Conservation (phyloP, 2,797 vertebrate species). For the Liparis tanakae region DNA sequence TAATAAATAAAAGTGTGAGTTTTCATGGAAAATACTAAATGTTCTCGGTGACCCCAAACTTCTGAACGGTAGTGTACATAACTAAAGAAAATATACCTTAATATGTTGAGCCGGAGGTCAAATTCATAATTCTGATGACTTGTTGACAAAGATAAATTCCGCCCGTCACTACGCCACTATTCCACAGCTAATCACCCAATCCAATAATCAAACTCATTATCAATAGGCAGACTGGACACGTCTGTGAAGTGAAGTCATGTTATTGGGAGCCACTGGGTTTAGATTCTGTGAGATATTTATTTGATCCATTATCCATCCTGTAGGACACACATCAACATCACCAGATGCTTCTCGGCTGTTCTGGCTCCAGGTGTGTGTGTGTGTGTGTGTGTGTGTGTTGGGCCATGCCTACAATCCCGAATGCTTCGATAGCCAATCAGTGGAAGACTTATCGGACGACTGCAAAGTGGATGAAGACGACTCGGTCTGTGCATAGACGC, state of each 20-base stretch:
- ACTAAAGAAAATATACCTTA: no score
- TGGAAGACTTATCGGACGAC: background rate
- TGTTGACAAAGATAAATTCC: background rate
- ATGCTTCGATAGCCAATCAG: background rate
- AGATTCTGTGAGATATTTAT: no score
- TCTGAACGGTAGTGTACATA: no score
- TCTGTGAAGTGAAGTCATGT: background rate
- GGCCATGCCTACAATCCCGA: background rate
- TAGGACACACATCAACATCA: slow-evolving; percentile 4
- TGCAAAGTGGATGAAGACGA: background rate
- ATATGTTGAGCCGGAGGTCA: background rate
- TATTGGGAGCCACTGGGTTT: background rate
- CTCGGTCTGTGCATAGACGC: no score
- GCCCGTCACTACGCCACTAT: background rate
- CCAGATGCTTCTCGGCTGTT: slow-evolving; percentile 37
- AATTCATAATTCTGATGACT: background rate
- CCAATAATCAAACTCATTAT: background rate
- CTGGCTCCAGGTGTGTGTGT: background rate
- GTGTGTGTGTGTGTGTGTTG: background rate
- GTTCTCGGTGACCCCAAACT: no score
- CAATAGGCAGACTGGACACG: background rate
- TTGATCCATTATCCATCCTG: no score
- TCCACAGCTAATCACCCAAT: background rate
- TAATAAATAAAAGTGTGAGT: no score
- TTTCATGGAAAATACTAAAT: no score